These are phyloP conservation scores for Panulirus ornatus DNA, from an alignment of 1,140 invertebrate genomes.

Conservation along the genomic window DNA sequence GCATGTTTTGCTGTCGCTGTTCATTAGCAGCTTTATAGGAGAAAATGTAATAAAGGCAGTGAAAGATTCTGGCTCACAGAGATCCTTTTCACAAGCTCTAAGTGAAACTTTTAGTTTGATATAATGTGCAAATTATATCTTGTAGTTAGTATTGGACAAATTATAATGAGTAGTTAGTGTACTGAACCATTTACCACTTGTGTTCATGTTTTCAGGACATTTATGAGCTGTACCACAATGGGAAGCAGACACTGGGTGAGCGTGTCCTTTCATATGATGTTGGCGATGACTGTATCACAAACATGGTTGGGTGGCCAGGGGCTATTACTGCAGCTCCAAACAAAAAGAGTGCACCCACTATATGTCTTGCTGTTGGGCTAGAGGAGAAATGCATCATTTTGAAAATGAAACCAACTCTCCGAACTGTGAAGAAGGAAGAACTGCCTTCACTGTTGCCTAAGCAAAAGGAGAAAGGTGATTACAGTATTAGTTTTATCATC, in stretches of 20 bases:
- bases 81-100: too few relatives aligned
- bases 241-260: constrained; percentile 64
- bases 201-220: constrained; percentile 47
- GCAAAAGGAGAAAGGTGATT: constrained; percentile 54
- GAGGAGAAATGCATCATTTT: constrained; percentile 70
- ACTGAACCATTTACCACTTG: not conserved
- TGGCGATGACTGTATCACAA: constrained; percentile 66
- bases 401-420: constrained; percentile 76
- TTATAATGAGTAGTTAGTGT: too few relatives aligned
- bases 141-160: too few relatives aligned
- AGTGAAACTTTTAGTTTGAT: too few relatives aligned
- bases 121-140: too few relatives aligned
- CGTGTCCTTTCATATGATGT: constrained; percentile 70
- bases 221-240: constrained; percentile 70
- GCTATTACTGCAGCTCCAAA: constrained; percentile 33
- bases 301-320: constrained; percentile 54
- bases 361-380: constrained; percentile 37
- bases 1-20: too few relatives aligned
- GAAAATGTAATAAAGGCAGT: too few relatives aligned
- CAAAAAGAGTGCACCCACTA: constrained; percentile 41
- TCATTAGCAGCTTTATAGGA: too few relatives aligned
- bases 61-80: too few relatives aligned
- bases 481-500: too few relatives aligned
- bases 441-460: not conserved
- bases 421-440: constrained; percentile 38